Conservation (phyloP, 2,797 vertebrate species). For the Eurystomus glaucurus region DNA sequence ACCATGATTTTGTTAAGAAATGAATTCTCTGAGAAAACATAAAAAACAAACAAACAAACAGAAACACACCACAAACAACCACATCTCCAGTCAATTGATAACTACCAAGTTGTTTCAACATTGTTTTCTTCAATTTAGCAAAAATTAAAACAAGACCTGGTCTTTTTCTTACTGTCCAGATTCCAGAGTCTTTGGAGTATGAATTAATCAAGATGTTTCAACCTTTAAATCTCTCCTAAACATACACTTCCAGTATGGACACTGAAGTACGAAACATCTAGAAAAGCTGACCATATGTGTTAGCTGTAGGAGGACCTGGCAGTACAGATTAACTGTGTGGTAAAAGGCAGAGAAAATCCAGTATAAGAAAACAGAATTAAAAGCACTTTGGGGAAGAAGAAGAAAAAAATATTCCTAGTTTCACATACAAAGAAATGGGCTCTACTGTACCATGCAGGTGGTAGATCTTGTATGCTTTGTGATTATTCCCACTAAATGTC, state of each 20-base stretch:
- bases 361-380: background rate
- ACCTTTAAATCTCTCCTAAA: background rate
- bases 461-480: background rate
- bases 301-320: too few relatives aligned
- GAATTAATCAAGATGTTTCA: background rate
- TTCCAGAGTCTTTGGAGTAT: background rate
- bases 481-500: background rate
- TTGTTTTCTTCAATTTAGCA: background rate
- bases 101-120: background rate
- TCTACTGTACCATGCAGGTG: background rate
- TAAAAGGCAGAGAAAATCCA: background rate
- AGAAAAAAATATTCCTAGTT: background rate
- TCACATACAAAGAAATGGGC: background rate
- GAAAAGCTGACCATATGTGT: accelerated
- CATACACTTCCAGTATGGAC: background rate
- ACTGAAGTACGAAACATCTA: background rate
- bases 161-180: background rate
- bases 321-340: background rate
- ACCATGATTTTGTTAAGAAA: background rate
- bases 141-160: background rate
- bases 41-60: background rate
- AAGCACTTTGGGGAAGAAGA: accelerated
- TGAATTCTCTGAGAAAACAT: accelerated
- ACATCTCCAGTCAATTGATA: background rate
- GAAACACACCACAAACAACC: too few relatives aligned